Percentiles rank a stretch among this genome's conserved stretches.
Conservation (phyloP, 2,113 vertebrate genomes). For the Nestor notabilis region DNA sequence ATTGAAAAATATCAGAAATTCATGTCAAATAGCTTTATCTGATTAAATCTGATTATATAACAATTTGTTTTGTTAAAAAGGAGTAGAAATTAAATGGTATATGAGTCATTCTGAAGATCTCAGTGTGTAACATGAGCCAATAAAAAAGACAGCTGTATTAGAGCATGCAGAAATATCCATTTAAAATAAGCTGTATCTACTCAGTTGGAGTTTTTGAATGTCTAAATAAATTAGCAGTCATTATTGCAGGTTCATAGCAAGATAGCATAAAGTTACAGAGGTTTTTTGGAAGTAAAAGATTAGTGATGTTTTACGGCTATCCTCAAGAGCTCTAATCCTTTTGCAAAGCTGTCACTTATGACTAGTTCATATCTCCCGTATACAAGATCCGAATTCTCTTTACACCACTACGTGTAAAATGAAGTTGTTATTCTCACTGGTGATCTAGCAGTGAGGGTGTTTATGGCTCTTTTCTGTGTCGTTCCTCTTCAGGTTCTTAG, state of each 20-base stretch:
- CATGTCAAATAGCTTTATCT: not conserved
- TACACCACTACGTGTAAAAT: not conserved
- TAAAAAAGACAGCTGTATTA: not conserved
- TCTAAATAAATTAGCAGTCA: slow-evolving; percentile 19
- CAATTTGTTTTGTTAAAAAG: not conserved
- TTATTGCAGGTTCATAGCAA: not conserved
- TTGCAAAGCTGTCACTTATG: not conserved
- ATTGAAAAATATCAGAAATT: not conserved
- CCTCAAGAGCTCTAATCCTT: not conserved
- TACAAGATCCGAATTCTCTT: not conserved
- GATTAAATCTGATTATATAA: not conserved
- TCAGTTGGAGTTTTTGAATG: not conserved
- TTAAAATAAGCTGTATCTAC: not conserved
- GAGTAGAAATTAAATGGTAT: not conserved
- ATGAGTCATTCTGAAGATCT: not conserved
- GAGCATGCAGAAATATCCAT: not conserved
- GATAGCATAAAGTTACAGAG: not conserved
- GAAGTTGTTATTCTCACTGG: not conserved
- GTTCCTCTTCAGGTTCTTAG: not conserved
- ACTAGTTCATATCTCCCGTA: not conserved
- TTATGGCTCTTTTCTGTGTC: not conserved
- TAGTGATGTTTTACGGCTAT: not conserved
- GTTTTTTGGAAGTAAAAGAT: not conserved
- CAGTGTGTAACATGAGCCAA: not conserved
- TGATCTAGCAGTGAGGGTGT: not conserved